Evolutionary conservation across 2,888 invertebrate genomes (phyloP).

Genomic region (Petrolisthes cinctipes): DNA sequence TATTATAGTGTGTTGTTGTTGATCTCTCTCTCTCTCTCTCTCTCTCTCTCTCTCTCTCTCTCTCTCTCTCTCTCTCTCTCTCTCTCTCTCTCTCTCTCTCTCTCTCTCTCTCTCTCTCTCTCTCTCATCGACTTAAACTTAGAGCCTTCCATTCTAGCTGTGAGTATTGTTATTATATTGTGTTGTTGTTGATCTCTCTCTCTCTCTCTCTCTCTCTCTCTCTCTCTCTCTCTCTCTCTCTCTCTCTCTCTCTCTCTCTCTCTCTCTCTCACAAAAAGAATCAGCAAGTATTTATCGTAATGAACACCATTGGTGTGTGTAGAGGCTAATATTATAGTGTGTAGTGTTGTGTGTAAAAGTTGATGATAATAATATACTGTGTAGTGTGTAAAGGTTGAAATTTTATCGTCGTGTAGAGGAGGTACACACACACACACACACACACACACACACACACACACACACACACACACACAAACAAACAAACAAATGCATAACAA

Average conservation of each 20-base stretch:
- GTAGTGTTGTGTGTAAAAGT: too few relatives aligned
- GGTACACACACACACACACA: too few relatives aligned
- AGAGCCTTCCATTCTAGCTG: constrained; percentile 88
- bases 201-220: not conserved
- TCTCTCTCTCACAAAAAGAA: not conserved
- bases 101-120: not conserved
- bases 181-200: not conserved
- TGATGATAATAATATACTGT: too few relatives aligned
- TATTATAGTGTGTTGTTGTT: not conserved
- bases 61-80: not conserved
- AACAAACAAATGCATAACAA: too few relatives aligned
- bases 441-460: too few relatives aligned
- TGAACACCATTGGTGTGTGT: too few relatives aligned
- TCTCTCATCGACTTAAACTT: constrained; percentile 83
- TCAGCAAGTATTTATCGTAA: not conserved
- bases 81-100: not conserved
- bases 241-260: not conserved
- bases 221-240: not conserved
- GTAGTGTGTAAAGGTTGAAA: too few relatives aligned
- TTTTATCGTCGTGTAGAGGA: too few relatives aligned
- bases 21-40: not conserved
- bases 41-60: not conserved
- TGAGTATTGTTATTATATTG: constrained; percentile 70
- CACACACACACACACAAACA: too few relatives aligned
- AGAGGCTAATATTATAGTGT: too few relatives aligned